Conservation (phyloP, 2,888 invertebrate species). For the Copidosoma aretas region DNA sequence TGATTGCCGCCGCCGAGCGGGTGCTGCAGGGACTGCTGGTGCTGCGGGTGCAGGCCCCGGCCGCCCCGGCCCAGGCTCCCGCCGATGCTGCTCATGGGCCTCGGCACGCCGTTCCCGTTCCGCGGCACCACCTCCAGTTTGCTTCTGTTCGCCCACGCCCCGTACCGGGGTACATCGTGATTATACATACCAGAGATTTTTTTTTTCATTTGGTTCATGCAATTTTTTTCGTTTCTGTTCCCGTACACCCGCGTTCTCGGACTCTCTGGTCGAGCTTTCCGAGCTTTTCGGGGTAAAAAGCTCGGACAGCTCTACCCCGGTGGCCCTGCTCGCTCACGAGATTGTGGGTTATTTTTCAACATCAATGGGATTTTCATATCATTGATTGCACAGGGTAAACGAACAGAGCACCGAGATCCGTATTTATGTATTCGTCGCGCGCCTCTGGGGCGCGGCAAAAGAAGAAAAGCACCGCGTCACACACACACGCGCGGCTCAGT, state of each 20-base stretch:
- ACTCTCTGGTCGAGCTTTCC: not conserved
- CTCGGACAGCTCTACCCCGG: not conserved
- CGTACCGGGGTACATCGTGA: not conserved
- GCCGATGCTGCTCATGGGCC: conserved; percentile 60
- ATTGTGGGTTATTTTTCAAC: not conserved
- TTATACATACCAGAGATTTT: conserved; percentile 1
- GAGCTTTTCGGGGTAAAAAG: not conserved
- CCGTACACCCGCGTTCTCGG: not conserved
- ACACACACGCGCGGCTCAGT: conserved; percentile 28
- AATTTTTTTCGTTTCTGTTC: not conserved
- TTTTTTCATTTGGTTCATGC: not conserved
- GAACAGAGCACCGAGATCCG: not conserved
- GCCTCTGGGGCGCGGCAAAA: conserved; percentile 33
- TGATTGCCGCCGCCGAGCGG: conserved; percentile 48
- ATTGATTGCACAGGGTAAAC: not conserved
- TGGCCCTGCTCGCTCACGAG: not conserved
- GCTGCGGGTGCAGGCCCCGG: conserved; percentile 55
- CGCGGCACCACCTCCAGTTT: conserved; percentile 61
- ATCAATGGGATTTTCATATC: not conserved
- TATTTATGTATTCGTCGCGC: conserved; percentile 11
- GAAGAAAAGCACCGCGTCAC: conserved; percentile 33
- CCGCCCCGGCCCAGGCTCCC: conserved; percentile 58
- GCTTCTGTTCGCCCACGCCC: conserved; percentile 52
- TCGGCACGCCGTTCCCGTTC: conserved; percentile 53
- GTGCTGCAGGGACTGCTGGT: conserved; percentile 58